A percentile compares a stretch with the other conserved stretches of the same genome.
phyloP scores from a whole-genome alignment of 2,888 invertebrate genomes.

The Morpho achilles region DNA sequence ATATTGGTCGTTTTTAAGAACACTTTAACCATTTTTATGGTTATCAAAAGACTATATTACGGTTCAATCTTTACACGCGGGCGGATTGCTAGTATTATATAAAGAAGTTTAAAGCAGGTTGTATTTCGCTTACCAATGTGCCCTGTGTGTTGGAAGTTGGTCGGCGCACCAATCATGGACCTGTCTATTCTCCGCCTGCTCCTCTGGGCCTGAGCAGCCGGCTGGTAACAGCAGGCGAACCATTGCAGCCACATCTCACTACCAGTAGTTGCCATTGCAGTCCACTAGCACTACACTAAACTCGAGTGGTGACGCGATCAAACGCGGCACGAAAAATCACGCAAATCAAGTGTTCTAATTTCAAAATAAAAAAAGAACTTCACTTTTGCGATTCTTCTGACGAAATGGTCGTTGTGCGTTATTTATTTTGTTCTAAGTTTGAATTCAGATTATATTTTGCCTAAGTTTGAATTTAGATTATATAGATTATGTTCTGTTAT shows the following conservation, averaged over 20 bases:
- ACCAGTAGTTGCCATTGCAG: slow-evolving; percentile 83
- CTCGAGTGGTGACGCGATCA: slow-evolving; percentile 19
- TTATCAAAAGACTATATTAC: no score
- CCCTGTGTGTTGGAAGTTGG: slow-evolving; percentile 96
- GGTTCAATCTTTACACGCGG: no score
- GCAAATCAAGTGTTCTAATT: not conserved
- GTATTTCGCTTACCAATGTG: slow-evolving; percentile 62
- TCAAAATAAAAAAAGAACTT: not conserved
- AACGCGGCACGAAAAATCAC: slow-evolving; percentile 17
- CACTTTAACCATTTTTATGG: no score
- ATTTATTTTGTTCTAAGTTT: not conserved
- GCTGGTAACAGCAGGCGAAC: slow-evolving; percentile 94
- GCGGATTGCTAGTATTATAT: no score
- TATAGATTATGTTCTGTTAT: not conserved
- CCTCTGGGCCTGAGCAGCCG: slow-evolving; percentile 85
- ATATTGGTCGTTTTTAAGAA: no score
- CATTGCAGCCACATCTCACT: slow-evolving; percentile 94
- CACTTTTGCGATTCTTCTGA: slow-evolving; percentile 3
- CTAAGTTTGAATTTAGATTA: not conserved
- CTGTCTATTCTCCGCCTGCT: slow-evolving; percentile 89
- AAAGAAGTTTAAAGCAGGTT: no score
- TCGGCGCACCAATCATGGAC: slow-evolving; percentile 97
- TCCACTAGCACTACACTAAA: slow-evolving; percentile 41
- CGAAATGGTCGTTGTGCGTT: slow-evolving; percentile 1
- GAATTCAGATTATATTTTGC: not conserved